phyloP scores from a whole-genome alignment of 2,888 invertebrate genomes.

The Drosophila borealis region DNA sequence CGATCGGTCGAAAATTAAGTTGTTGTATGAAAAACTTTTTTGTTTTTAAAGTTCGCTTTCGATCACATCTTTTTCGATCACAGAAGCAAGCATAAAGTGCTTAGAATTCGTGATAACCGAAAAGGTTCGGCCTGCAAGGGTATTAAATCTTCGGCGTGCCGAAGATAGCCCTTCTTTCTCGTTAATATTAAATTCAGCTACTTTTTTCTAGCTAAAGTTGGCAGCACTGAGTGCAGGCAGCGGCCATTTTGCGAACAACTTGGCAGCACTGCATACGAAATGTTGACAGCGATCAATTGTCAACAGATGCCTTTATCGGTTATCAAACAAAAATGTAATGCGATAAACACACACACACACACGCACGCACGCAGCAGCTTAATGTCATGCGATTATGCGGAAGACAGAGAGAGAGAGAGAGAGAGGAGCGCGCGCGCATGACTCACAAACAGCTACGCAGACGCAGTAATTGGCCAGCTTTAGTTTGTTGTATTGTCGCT shows the following conservation, averaged over 20 bases:
- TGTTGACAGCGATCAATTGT: slow-evolving; percentile 31
- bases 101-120: too few relatives aligned
- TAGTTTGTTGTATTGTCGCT: slow-evolving; percentile 13
- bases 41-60: too few relatives aligned
- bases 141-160: too few relatives aligned
- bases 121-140: too few relatives aligned
- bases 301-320: slow-evolving; percentile 30
- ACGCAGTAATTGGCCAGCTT: slow-evolving; percentile 47
- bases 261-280: slow-evolving; percentile 15
- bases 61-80: too few relatives aligned
- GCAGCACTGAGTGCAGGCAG: not conserved
- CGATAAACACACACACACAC: slow-evolving; percentile 30
- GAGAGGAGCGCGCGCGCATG: slow-evolving; percentile 30
- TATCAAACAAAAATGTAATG: slow-evolving; percentile 22
- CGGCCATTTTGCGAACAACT: slow-evolving; percentile 28
- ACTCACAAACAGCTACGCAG: slow-evolving; percentile 55
- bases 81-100: too few relatives aligned
- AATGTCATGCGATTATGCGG: slow-evolving; percentile 30
- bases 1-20: too few relatives aligned
- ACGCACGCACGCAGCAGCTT: slow-evolving; percentile 3
- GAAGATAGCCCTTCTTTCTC: too few relatives aligned
- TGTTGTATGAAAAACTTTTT: too few relatives aligned
- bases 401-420: not conserved
- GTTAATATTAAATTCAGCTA: too few relatives aligned
- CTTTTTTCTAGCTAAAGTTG: too few relatives aligned